A percentile compares a stretch with the other conserved stretches of the same genome.
phyloP scores from a whole-genome alignment of 2,113 vertebrate genomes.

The Pangasianodon hypophthalmus region DNA sequence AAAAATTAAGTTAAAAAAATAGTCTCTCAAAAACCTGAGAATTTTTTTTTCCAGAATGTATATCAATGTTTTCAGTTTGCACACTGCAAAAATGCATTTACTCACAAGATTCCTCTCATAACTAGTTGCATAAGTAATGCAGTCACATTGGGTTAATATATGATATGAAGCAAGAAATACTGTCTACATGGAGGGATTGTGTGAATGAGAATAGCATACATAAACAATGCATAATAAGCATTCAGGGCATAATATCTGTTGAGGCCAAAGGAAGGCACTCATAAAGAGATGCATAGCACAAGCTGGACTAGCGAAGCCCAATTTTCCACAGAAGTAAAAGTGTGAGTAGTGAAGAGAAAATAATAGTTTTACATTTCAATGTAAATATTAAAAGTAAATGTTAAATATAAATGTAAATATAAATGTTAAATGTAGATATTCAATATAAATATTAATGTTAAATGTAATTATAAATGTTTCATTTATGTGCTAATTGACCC shows the following conservation, averaged over 20 bases:
- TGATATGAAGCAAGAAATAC: no score
- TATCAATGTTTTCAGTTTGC: background rate
- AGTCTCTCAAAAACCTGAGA: background rate
- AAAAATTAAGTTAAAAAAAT: background rate
- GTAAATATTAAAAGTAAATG: no score
- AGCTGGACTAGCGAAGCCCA: no score
- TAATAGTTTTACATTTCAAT: no score
- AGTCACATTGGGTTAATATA: background rate
- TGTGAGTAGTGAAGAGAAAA: no score
- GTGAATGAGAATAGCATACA: background rate
- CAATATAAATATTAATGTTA: no score
- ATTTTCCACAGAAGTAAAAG: no score
- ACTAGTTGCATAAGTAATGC: background rate
- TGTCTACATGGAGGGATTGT: background rate
- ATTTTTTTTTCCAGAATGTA: background rate
- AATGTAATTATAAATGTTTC: background rate
- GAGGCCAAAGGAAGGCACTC: no score
- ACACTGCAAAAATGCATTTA: background rate
- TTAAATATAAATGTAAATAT: no score
- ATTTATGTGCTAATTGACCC: background rate
- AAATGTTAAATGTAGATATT: background rate
- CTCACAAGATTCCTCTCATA: background rate
- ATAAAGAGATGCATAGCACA: no score
- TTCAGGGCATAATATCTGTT: background rate
- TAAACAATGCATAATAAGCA: no score